phyloP scores from a whole-genome alignment of 2,113 vertebrate species.

The Clupea harengus region DNA sequence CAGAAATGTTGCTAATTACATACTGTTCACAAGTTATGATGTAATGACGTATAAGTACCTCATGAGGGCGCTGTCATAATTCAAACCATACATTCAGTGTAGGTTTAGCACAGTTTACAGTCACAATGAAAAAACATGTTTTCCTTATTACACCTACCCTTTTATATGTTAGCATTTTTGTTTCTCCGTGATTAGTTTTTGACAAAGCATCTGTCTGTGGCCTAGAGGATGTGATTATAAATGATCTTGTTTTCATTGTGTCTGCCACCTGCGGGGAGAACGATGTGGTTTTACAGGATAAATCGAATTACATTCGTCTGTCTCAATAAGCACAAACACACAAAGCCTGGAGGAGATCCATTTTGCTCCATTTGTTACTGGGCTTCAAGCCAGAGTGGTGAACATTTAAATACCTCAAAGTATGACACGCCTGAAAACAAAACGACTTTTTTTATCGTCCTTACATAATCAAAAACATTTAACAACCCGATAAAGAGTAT shows the following conservation, averaged over 20 bases:
- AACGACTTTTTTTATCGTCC: background rate
- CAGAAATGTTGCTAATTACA: too few species aligned
- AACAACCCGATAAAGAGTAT: background rate
- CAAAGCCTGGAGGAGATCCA: background rate
- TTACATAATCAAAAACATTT: background rate
- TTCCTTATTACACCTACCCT: background rate
- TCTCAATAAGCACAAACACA: background rate
- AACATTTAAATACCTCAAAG: constrained; percentile 8
- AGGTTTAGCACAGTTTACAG: too few species aligned
- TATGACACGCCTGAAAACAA: background rate
- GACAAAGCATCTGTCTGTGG: background rate
- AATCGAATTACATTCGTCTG: background rate
- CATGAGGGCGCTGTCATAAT: background rate
- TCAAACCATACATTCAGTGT: too few species aligned
- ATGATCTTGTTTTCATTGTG: constrained; percentile 3
- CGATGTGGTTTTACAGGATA: background rate
- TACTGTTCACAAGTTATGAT: too few species aligned
- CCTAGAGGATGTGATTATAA: background rate
- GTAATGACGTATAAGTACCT: too few species aligned
- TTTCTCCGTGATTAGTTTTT: background rate
- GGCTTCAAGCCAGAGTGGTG: background rate
- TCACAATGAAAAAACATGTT: background rate
- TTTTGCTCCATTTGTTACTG: background rate
- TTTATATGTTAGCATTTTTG: background rate
- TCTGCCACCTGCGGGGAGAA: background rate